These are phyloP conservation scores for Antigone vipio DNA, from an alignment of 2,113 vertebrate species.

Conservation along the genomic window DNA sequence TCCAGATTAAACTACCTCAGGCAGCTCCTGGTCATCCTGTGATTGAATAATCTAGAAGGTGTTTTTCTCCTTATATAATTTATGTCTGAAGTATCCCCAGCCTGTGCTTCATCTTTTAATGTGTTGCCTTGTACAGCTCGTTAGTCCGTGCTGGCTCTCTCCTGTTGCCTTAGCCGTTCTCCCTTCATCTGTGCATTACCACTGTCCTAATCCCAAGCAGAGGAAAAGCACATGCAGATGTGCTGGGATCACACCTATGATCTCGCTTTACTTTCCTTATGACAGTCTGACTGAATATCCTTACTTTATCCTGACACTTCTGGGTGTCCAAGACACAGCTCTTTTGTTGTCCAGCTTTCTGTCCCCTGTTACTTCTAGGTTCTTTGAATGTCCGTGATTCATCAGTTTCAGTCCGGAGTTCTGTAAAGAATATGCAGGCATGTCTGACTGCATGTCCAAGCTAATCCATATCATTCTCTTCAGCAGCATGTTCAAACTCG, in stretches of 20 bases:
- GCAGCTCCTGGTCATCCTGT: background rate
- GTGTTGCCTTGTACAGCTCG: background rate
- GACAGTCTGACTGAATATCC: background rate
- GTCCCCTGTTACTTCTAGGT: background rate
- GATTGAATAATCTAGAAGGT: background rate
- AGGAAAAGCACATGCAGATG: background rate
- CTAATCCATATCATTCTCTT: background rate
- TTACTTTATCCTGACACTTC: background rate
- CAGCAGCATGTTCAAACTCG: background rate
- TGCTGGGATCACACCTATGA: background rate
- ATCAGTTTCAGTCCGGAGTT: background rate
- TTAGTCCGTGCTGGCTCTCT: background rate
- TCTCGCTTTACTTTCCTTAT: background rate
- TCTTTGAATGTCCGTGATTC: background rate
- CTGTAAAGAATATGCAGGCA: background rate
- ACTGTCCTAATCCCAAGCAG: background rate
- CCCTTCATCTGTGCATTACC: background rate
- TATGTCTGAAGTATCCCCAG: background rate
- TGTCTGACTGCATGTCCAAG: background rate
- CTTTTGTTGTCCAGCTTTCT: background rate
- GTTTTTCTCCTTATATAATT: background rate
- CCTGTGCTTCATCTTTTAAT: background rate
- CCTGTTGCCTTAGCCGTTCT: background rate
- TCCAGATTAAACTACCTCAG: background rate
- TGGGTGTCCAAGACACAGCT: background rate